These are phyloP conservation scores for Erpetoichthys calabaricus DNA, from an alignment of 2,797 vertebrate species.

Conservation along the genomic window DNA sequence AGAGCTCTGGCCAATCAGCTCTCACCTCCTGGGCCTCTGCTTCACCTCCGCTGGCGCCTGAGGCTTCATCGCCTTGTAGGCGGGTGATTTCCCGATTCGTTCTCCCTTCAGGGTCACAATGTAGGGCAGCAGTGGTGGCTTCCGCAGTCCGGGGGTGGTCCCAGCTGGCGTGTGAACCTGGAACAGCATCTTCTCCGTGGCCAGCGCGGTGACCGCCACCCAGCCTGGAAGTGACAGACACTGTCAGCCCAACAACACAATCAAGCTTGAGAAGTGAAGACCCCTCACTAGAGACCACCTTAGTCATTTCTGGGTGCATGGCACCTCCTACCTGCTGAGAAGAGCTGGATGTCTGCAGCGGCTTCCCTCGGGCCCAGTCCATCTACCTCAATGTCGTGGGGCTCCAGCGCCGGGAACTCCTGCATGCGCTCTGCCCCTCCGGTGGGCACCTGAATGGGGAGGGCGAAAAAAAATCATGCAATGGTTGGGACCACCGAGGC, in stretches of 20 bases:
- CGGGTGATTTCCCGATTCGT: conserved; percentile 44
- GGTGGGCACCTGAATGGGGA: conserved; percentile 57
- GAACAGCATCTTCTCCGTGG: conserved; percentile 42
- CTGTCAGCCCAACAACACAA: neutral
- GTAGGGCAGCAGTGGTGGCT: conserved; percentile 62
- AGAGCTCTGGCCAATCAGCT: too few relatives aligned
- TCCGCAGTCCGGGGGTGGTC: conserved; percentile 37
- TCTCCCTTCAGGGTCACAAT: conserved; percentile 60
- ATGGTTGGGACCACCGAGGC: too few relatives aligned
- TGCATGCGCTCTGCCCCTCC: conserved; percentile 78
- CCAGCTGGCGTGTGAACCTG: conserved; percentile 54
- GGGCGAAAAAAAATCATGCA: neutral
- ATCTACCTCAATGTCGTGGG: conserved; percentile 59
- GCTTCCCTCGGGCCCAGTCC: conserved; percentile 55
- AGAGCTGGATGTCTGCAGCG: conserved; percentile 73
- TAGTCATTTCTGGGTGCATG: neutral
- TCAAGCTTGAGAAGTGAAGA: neutral
- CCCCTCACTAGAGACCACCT: neutral
- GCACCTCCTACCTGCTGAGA: conserved; percentile 65
- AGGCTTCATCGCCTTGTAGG: conserved; percentile 53
- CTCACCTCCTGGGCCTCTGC: too few relatives aligned
- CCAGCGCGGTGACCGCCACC: conserved; percentile 65
- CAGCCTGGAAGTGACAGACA: conserved; percentile 55
- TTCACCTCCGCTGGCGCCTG: conserved; percentile 11
- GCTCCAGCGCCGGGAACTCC: conserved; percentile 57